phyloP scores from a whole-genome alignment of 64 coral and sea anemone genomes.

The Montipora sp. region DNA sequence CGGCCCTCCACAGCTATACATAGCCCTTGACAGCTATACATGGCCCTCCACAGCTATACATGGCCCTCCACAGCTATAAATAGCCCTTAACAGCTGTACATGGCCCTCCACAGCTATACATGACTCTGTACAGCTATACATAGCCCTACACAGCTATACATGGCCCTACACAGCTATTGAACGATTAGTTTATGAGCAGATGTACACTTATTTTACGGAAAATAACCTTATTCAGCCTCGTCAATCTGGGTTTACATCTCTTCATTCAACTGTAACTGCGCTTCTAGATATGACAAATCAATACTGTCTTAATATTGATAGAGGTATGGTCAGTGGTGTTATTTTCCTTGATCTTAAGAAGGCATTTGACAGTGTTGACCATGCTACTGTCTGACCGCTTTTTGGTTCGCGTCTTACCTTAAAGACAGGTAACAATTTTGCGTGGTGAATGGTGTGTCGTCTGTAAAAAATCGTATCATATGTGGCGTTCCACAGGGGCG shows the following conservation, averaged over 20 bases:
- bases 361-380: neutral
- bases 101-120: no score
- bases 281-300: slow-evolving; percentile 2
- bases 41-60: no score
- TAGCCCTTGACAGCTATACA: no score
- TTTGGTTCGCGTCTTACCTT: neutral
- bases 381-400: neutral
- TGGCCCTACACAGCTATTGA: no score
- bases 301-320: neutral
- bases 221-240: neutral
- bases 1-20: no score
- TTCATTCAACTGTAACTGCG: neutral
- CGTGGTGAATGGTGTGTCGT: neutral
- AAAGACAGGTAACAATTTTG: neutral
- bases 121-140: no score
- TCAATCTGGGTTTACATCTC: neutral
- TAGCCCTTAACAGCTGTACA: no score
- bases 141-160: no score
- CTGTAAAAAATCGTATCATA: slow-evolving; percentile 8
- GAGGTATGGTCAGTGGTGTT: neutral
- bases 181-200: neutral
- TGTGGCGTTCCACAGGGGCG: neutral
- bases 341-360: neutral
- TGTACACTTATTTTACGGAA: neutral
- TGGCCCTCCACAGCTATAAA: no score